phyloP scores from a whole-genome alignment of 92 coral and sea anemone genomes.

The Phenganax subtilis region DNA sequence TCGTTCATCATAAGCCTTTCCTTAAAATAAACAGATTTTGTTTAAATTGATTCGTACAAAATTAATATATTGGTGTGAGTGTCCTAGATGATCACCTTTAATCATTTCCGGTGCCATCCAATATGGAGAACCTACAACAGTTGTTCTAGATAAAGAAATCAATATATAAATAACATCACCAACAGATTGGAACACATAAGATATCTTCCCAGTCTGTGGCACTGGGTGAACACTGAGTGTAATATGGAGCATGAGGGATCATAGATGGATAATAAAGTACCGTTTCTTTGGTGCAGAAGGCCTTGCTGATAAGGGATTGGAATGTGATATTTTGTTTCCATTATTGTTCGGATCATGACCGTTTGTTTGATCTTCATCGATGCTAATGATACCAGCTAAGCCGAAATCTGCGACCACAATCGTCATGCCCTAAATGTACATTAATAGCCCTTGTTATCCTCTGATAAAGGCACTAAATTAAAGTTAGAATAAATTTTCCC shows the following conservation, averaged over 20 bases:
- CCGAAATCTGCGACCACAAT: constrained; percentile 98
- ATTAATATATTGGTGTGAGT: not conserved
- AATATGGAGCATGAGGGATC: not conserved
- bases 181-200: not conserved
- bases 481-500: no score
- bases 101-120: constrained; percentile 99
- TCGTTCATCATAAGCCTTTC: constrained; percentile 72
- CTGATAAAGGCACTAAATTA: no score
- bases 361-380: constrained; percentile 18
- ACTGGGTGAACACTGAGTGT: not conserved
- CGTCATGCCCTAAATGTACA: constrained; percentile 66
- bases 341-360: constrained; percentile 8
- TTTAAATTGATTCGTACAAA: not conserved
- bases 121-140: constrained; percentile 89
- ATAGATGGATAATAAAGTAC: constrained; percentile 28
- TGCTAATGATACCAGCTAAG: constrained; percentile 61
- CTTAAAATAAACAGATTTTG: constrained; percentile 35
- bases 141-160: constrained; percentile 53
- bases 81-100: constrained; percentile 47
- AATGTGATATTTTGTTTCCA: not conserved
- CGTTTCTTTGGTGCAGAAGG: constrained; percentile 97
- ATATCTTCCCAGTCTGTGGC: not conserved
- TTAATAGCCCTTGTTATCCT: not conserved
- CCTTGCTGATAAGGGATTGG: constrained; percentile 46
- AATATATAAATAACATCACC: not conserved